A percentile compares a stretch with the other conserved stretches of the same genome.
Evolutionary conservation across 2,888 invertebrate genomes (phyloP).

Genomic region (Watsonalla cultraria): DNA sequence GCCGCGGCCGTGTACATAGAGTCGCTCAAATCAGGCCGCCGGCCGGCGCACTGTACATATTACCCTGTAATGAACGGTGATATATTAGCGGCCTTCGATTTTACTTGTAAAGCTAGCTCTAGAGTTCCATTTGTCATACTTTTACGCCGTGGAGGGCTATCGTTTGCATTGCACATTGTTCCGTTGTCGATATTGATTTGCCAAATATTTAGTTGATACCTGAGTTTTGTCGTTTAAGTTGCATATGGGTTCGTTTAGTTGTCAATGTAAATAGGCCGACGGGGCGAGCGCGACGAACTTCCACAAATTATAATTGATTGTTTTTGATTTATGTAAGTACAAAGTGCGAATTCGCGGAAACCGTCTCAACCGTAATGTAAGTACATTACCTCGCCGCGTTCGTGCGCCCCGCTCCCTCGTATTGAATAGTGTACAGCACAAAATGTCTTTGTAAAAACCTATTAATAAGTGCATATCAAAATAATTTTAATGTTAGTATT

Average conservation of each 20-base stretch:
- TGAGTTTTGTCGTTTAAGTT: constrained; percentile 46
- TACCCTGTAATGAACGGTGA: constrained; percentile 73
- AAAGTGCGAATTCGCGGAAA: constrained; percentile 39
- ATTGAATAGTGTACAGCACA: constrained; percentile 70
- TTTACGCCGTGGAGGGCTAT: constrained; percentile 39
- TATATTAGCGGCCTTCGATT: constrained; percentile 78
- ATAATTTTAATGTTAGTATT: constrained; percentile 69
- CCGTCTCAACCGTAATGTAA: constrained; percentile 34
- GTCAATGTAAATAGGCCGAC: constrained; percentile 61
- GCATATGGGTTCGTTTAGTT: constrained; percentile 48
- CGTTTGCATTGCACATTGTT: constrained; percentile 46
- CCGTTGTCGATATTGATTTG: constrained; percentile 50
- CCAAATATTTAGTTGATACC: constrained; percentile 68
- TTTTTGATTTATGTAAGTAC: constrained; percentile 45
- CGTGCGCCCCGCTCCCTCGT: constrained; percentile 31
- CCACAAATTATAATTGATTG: constrained; percentile 29
- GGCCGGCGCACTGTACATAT: constrained; percentile 57
- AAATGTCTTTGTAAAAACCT: constrained; percentile 68
- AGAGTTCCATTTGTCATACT: constrained; percentile 52
- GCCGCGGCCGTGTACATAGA: constrained; percentile 49
- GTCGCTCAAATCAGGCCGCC: constrained; percentile 40
- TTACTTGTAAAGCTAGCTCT: constrained; percentile 76
- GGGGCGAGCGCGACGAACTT: constrained; percentile 40
- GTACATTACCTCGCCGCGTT: constrained; percentile 33
- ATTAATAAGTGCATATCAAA: constrained; percentile 75